A percentile compares a stretch with the other conserved stretches of the same genome.
These are phyloP conservation scores for Dynastes hyllus DNA, from an alignment of 2,888 invertebrate species.

Conservation along the genomic window DNA sequence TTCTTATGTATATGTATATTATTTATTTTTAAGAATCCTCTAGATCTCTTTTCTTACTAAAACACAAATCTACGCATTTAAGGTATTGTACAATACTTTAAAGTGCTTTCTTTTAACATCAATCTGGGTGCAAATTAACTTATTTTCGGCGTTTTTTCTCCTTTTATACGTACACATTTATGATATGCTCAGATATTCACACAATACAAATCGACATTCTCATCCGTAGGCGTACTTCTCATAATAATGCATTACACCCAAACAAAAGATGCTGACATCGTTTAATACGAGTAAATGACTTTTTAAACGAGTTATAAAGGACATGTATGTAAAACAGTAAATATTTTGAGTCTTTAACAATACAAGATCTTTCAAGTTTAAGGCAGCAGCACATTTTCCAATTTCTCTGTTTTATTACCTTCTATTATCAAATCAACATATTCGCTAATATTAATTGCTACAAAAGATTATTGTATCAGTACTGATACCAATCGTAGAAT, in stretches of 20 bases:
- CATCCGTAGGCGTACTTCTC: background rate
- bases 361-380: no score
- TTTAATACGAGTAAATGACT: slow-evolving; percentile 12
- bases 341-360: no score
- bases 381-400: no score
- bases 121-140: slow-evolving; percentile 41
- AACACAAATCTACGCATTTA: slow-evolving; percentile 44
- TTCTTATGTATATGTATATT: slow-evolving; percentile 20
- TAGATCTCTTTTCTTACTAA: slow-evolving; percentile 41
- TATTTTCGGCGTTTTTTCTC: slow-evolving; percentile 4
- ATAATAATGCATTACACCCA: slow-evolving; percentile 41
- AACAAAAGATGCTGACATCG: slow-evolving; percentile 31
- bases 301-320: slow-evolving; percentile 28
- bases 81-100: slow-evolving; percentile 50
- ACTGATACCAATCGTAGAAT: no score
- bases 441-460: no score
- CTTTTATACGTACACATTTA: slow-evolving; percentile 32
- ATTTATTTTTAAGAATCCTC: slow-evolving; percentile 22
- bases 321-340: no score
- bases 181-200: slow-evolving; percentile 49
- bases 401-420: no score
- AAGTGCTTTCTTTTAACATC: slow-evolving; percentile 35
- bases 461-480: no score
- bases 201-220: slow-evolving; percentile 17
- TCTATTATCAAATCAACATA: no score